These are phyloP conservation scores for Helostoma temminkii DNA, from an alignment of 2,797 vertebrate genomes.

Conservation along the genomic window DNA sequence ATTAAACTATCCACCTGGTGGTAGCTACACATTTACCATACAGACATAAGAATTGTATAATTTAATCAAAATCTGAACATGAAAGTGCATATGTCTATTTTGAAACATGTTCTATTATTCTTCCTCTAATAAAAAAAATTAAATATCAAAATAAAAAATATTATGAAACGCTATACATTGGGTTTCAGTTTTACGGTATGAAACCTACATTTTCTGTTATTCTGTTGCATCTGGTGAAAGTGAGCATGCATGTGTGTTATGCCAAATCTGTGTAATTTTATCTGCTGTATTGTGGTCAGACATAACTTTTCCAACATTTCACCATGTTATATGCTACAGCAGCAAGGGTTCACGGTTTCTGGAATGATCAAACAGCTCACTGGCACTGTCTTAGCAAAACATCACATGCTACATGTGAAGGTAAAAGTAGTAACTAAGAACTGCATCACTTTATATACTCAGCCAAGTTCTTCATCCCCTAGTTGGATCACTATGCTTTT, in stretches of 20 bases:
- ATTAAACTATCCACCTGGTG: too few species aligned
- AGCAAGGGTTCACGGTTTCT: slow-evolving; percentile 5
- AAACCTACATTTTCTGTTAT: too few species aligned
- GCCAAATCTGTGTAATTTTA: slow-evolving; percentile 1
- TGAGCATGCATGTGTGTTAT: neutral
- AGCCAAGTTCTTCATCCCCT: slow-evolving; percentile 56
- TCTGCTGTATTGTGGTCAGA: slow-evolving; percentile 11
- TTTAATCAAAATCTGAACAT: too few species aligned
- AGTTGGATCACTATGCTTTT: slow-evolving; percentile 52
- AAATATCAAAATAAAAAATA: too few species aligned
- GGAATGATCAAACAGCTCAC: slow-evolving; percentile 37
- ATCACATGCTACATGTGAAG: slow-evolving; percentile 47
- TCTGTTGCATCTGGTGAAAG: neutral
- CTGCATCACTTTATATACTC: slow-evolving; percentile 31
- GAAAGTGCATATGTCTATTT: too few species aligned
- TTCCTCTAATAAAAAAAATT: too few species aligned
- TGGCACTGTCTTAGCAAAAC: slow-evolving; percentile 11
- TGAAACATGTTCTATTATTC: too few species aligned
- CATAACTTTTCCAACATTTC: slow-evolving; percentile 14
- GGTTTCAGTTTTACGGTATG: too few species aligned
- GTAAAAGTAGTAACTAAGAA: slow-evolving; percentile 17
- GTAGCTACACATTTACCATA: too few species aligned
- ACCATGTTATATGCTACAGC: slow-evolving; percentile 7
- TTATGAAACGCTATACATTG: too few species aligned
- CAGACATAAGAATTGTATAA: too few species aligned